Evolutionary conservation across 2,113 vertebrate species (phyloP).

Genomic region (Catagonus wagneri): DNA sequence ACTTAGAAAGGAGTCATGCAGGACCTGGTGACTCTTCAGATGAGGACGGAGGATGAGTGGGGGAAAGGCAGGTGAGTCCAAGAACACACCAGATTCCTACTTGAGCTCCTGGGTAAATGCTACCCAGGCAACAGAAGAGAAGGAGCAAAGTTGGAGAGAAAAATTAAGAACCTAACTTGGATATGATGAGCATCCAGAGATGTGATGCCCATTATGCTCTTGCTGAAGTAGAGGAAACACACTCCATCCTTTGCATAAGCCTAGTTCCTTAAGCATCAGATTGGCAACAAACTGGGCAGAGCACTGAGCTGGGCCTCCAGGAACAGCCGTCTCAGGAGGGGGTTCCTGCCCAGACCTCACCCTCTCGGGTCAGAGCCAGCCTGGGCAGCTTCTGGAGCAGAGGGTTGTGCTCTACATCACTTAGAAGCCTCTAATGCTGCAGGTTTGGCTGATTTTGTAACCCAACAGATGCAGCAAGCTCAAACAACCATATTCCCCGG

Average conservation of each 20-base stretch:
- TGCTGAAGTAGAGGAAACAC: neutral
- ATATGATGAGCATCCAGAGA: neutral
- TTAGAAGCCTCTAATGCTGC: neutral
- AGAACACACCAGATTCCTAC: neutral
- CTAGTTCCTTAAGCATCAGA: neutral
- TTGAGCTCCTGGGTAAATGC: neutral
- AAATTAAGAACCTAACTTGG: neutral
- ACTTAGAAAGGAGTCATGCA: neutral
- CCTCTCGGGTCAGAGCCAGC: neutral
- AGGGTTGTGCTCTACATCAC: neutral
- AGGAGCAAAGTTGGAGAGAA: neutral
- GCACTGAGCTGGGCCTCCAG: rapidly evolving
- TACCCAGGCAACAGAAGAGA: neutral
- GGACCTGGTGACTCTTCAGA: rapidly evolving
- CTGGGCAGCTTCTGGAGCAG: no score
- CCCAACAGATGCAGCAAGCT: neutral
- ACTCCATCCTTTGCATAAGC: neutral
- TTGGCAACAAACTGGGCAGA: neutral
- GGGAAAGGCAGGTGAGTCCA: no score
- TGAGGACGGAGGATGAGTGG: rapidly evolving
- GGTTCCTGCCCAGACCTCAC: no score
- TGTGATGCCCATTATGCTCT: no score
- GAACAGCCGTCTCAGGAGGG: neutral
- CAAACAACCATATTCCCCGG: neutral
- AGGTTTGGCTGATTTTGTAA: neutral